Base-by-base conservation (phyloP, 2,888 invertebrate species). In the Melanostoma mellinum region DNA sequence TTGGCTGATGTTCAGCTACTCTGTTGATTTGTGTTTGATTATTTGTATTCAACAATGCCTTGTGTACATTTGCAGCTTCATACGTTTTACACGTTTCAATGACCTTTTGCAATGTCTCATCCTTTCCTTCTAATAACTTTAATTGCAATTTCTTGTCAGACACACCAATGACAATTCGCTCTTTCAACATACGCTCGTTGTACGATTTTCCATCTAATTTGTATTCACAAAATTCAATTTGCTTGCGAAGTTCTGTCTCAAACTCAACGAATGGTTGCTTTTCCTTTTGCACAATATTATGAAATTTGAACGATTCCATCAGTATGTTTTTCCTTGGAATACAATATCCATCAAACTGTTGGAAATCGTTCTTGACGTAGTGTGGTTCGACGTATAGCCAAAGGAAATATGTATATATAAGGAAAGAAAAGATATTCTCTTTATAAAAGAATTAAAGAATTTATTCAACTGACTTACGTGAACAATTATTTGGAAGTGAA, bases 181-280 rank as follows among this genome's bases (percentile, higher is more conserved):
- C 86, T 33, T 74, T 61, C 6, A 85, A 40, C 86, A 86, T 85
- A 55, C 85, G 20, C 1, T 82, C 55, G 48, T 81, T 78, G 46
- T 82, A 85, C n/a, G 68, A 56, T 6, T 5, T 50, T 8, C 20
- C 35, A 32, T 53, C 61, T 38, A 85, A 86, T 33, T 68, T 55
- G 50, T 79, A 86, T 46, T 85, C 76, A 72, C 79, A 85, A 38
- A 35, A 46, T 36, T 61, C 35, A 6, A 79, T 8, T 71, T 76
- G 82, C 36, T n/a, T 80, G 4, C 85, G 72, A 3, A 85, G 53
- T 56, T 80, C 80, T 2, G 79, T 86, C 67, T 71, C 65, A 55
- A 86, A 80, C 33, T 85, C 85, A 9, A 30, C 40, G 60, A 86
- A 85, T 20, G 72, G 5, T 50, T 85, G 85, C 10, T 69, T 55